Evolutionary conservation across 2,113 vertebrate species (phyloP).

Genomic region (Mormyrus iriodes): DNA sequence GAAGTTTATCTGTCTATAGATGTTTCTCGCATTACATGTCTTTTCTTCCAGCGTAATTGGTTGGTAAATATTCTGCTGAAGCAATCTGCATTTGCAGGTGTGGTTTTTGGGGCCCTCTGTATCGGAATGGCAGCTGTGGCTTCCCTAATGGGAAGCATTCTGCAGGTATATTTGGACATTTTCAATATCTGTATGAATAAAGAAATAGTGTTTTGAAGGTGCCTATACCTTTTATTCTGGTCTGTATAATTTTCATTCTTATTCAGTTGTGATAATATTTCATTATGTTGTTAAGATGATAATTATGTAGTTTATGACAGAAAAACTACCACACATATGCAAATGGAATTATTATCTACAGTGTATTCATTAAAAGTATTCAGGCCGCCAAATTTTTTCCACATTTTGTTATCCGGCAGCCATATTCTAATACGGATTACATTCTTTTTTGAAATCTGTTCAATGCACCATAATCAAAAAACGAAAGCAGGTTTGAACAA

Average conservation of each 20-base stretch:
- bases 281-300: background rate
- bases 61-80: background rate
- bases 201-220: background rate
- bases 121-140: conserved; percentile 91
- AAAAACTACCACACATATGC: background rate
- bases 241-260: background rate
- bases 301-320: background rate
- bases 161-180: conserved; percentile 69
- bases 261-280: background rate
- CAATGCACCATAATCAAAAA: background rate
- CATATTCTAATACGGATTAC: background rate
- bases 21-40: background rate
- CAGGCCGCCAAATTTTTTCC: background rate
- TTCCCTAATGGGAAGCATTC: conserved; percentile 75
- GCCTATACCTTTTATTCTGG: background rate
- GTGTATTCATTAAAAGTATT: background rate
- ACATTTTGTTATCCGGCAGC: background rate
- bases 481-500: background rate
- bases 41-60: background rate
- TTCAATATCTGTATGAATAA: background rate
- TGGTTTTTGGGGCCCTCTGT: conserved; percentile 79
- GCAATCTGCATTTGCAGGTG: conserved; percentile 55
- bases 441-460: background rate
- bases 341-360: background rate
- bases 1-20: background rate